phyloP scores from a whole-genome alignment of 2,888 invertebrate genomes.

The Taenaris catops region DNA sequence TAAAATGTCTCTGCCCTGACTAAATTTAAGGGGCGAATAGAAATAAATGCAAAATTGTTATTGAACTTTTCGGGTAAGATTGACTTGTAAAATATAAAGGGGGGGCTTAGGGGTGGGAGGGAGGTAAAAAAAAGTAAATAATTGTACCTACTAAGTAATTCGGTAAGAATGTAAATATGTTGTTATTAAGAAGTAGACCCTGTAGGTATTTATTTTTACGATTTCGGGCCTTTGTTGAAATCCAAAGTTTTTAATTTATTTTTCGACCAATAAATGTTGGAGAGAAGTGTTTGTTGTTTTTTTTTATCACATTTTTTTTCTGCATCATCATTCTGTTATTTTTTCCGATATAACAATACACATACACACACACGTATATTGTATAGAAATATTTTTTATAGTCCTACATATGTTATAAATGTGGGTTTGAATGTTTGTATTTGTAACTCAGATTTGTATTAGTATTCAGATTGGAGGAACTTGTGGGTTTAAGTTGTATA shows the following conservation, averaged over 20 bases:
- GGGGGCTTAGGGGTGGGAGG: slow-evolving; percentile 29
- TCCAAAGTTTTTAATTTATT: slow-evolving; percentile 80
- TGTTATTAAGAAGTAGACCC: slow-evolving; percentile 68
- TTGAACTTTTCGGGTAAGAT: slow-evolving; percentile 39
- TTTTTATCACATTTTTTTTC: slow-evolving; percentile 2
- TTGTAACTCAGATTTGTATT: too few species aligned
- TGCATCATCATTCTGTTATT: too few species aligned
- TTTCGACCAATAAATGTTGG: slow-evolving; percentile 81
- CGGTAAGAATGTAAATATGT: slow-evolving; percentile 64
- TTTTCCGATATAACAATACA: too few species aligned
- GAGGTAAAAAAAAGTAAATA: slow-evolving; percentile 34
- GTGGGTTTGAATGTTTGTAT: too few species aligned
- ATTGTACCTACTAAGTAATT: slow-evolving; percentile 59
- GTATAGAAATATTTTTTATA: too few species aligned
- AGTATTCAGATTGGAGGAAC: too few species aligned
- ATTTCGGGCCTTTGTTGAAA: slow-evolving; percentile 77
- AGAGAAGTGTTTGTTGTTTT: slow-evolving; percentile 62
- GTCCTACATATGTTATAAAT: too few species aligned
- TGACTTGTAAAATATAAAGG: slow-evolving; percentile 48
- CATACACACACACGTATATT: too few species aligned
- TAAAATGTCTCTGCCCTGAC: slow-evolving; percentile 37
- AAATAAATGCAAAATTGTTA: slow-evolving; percentile 41
- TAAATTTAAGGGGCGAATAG: slow-evolving; percentile 30
- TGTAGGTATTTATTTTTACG: slow-evolving; percentile 77
- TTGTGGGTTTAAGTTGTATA: too few species aligned